Percentiles rank a stretch among this genome's conserved stretches.
Evolutionary conservation across 2,888 invertebrate species (phyloP).

Genomic region (Tanypteryx hageni): DNA sequence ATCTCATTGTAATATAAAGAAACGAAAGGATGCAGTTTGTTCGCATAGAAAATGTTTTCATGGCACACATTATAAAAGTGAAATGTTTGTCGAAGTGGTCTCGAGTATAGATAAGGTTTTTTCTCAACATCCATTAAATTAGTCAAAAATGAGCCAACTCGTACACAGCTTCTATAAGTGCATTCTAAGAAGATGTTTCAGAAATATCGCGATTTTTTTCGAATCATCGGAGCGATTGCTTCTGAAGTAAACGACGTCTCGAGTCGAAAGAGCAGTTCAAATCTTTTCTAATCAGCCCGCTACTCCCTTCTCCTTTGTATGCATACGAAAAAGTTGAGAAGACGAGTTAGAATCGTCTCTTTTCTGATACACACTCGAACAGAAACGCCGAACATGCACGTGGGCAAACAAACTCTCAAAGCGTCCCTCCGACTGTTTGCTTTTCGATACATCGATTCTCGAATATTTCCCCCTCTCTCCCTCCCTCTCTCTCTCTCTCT

Average conservation of each 20-base stretch:
- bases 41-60: too few relatives aligned
- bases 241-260: too few relatives aligned
- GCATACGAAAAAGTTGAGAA: background rate
- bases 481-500: background rate
- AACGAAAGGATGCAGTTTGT: too few relatives aligned
- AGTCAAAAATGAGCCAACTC: too few relatives aligned
- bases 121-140: too few relatives aligned
- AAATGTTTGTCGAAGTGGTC: too few relatives aligned
- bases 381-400: background rate
- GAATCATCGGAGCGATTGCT: background rate
- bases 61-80: too few relatives aligned
- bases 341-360: background rate
- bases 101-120: too few relatives aligned
- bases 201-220: background rate
- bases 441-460: constrained; percentile 33
- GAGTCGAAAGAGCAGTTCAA: background rate
- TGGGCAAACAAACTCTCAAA: background rate
- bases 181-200: background rate
- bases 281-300: background rate
- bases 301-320: background rate
- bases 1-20: too few relatives aligned
- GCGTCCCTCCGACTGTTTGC: background rate
- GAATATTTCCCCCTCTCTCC: background rate
- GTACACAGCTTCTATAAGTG: too few relatives aligned
- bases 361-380: background rate